Percentiles rank a stretch among this genome's conserved stretches.
phyloP scores from a whole-genome alignment of 1,140 invertebrate species.

The Drosophila azteca region DNA sequence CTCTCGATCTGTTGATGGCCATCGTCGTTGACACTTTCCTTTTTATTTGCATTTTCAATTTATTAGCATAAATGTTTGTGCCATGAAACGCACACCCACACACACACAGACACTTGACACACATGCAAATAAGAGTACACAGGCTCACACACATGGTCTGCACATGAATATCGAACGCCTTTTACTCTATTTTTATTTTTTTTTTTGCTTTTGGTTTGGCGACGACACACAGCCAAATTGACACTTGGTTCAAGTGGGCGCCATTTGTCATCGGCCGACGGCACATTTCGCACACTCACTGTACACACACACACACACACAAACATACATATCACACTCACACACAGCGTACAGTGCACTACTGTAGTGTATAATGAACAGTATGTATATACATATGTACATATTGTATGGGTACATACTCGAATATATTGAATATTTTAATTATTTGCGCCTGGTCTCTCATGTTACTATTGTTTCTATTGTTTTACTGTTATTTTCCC shows the following conservation, averaged over 20 bases:
- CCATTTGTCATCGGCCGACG: conserved; percentile 74
- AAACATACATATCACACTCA: not conserved
- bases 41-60: conserved; percentile 81
- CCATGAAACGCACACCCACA: conserved; percentile 62
- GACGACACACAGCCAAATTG: conserved; percentile 69
- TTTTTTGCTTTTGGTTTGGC: conserved; percentile 18
- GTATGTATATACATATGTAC: not conserved
- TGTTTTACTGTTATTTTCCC: conserved; percentile 37
- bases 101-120: conserved; percentile 62
- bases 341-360: too few relatives aligned
- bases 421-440: conserved; percentile 59
- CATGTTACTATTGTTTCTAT: conserved; percentile 37
- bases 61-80: conserved; percentile 78
- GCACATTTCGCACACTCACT: conserved; percentile 63
- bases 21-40: conserved; percentile 68
- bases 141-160: conserved; percentile 5
- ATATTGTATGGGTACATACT: not conserved
- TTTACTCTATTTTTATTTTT: conserved; percentile 31
- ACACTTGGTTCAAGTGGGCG: conserved; percentile 73
- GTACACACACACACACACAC: conserved; percentile 10
- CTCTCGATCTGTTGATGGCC: conserved; percentile 59
- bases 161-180: conserved; percentile 49
- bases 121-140: conserved; percentile 59
- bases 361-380: too few relatives aligned
- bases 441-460: conserved; percentile 64